phyloP scores from a whole-genome alignment of 1,140 invertebrate genomes.

The Leptinotarsa defecta region DNA sequence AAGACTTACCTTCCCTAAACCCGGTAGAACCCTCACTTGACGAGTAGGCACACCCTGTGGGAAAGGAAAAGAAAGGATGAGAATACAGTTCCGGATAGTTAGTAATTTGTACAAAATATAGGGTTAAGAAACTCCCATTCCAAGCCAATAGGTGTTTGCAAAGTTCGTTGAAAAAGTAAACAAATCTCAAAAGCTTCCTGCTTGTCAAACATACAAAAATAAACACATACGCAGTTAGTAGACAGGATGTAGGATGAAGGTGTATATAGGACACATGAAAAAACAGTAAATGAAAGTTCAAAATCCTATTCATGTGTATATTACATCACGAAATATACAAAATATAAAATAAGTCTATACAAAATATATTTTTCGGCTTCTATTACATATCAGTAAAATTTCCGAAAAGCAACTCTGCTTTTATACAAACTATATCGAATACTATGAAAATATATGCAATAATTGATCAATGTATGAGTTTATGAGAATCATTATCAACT shows the following conservation, averaged over 20 bases:
- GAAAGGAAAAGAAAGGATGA: slow-evolving; percentile 34
- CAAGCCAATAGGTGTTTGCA: not conserved
- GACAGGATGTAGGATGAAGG: slow-evolving; percentile 14
- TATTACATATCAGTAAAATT: not conserved
- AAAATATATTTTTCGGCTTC: not conserved
- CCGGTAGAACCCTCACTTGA: slow-evolving; percentile 54
- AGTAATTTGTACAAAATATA: slow-evolving; percentile 22
- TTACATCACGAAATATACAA: too few relatives aligned
- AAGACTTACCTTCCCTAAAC: slow-evolving; percentile 54
- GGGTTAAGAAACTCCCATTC: not conserved
- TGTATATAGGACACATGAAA: not conserved
- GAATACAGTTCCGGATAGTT: slow-evolving; percentile 17
- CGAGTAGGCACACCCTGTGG: slow-evolving; percentile 48
- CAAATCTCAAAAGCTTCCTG: not conserved
- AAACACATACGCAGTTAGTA: slow-evolving; percentile 38
- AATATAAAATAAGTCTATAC: not conserved
- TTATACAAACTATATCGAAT: not conserved
- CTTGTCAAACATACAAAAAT: slow-evolving; percentile 16
- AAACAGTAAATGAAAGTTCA: not conserved
- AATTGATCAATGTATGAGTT: not conserved
- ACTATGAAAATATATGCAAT: not conserved
- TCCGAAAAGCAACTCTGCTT: too few relatives aligned
- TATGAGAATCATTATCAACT: too few relatives aligned
- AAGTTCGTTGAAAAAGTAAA: slow-evolving; percentile 23
- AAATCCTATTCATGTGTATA: too few relatives aligned